These are phyloP conservation scores for Atherinomorus stipes DNA, from an alignment of 2,113 vertebrate species.

Conservation along the genomic window DNA sequence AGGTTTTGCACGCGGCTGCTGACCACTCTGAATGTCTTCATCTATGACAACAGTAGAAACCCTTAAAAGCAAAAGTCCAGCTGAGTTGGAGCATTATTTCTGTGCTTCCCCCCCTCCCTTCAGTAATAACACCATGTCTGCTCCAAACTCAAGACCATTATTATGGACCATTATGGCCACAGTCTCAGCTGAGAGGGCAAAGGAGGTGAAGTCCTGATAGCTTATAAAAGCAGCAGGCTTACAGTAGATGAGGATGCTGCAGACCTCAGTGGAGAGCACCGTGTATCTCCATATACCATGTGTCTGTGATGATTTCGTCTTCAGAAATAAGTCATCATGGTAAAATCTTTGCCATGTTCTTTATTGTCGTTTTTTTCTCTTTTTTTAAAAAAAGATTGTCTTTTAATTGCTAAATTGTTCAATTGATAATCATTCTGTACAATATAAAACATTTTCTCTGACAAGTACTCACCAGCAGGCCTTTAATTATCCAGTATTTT, in stretches of 20 bases:
- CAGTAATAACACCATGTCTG: constrained; percentile 75
- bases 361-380: not conserved
- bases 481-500: constrained; percentile 1
- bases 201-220: constrained; percentile 69
- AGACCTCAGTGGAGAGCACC: constrained; percentile 30
- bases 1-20: constrained; percentile 70
- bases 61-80: constrained; percentile 66
- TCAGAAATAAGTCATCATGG: constrained; percentile 8
- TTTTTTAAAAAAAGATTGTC: not conserved
- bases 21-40: constrained; percentile 66
- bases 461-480: constrained; percentile 24
- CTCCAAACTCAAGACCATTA: constrained; percentile 70
- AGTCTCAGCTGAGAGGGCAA: constrained; percentile 70
- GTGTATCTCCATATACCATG: constrained; percentile 15
- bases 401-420: not conserved
- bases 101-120: constrained; percentile 12
- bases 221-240: constrained; percentile 63
- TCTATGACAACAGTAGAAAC: constrained; percentile 52
- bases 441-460: constrained; percentile 32
- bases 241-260: constrained; percentile 25
- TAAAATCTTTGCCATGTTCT: not conserved
- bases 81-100: constrained; percentile 54
- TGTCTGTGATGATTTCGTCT: constrained; percentile 6
- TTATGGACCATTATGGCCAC: constrained; percentile 75
- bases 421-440: not conserved